Evolutionary conservation across 1,140 invertebrate species (phyloP).

Genomic region (Lamellibrachia luymesi): DNA sequence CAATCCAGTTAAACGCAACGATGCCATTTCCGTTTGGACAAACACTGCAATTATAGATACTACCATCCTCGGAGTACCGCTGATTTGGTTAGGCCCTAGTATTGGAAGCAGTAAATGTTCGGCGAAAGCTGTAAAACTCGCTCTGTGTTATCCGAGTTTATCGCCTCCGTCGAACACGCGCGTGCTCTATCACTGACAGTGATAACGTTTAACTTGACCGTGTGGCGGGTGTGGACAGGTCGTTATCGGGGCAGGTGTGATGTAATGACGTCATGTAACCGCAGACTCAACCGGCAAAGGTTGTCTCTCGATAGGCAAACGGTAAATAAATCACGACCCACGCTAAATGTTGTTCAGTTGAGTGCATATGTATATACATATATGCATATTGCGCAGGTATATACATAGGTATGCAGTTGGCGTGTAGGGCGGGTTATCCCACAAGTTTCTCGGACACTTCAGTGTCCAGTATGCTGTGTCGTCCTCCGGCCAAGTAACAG

Average conservation of each 20-base stretch:
- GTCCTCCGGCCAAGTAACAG: constrained; percentile 28
- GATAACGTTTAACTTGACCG: background rate
- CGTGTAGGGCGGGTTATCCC: constrained; percentile 46
- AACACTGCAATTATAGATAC: too few relatives aligned
- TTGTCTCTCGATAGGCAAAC: background rate
- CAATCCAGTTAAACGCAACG: too few relatives aligned
- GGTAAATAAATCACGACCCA: background rate
- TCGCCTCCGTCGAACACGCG: background rate
- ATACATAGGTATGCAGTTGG: background rate
- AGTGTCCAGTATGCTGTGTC: background rate
- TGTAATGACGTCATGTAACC: background rate
- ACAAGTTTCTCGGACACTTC: constrained; percentile 25
- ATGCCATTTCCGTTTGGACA: too few relatives aligned
- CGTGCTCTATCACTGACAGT: background rate
- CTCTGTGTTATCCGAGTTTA: background rate
- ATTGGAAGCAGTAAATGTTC: background rate
- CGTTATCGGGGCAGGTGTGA: background rate
- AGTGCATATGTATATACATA: too few relatives aligned
- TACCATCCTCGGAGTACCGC: background rate
- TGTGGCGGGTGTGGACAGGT: background rate
- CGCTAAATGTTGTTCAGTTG: too few relatives aligned
- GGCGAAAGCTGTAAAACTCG: background rate
- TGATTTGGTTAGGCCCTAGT: background rate
- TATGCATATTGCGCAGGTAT: background rate
- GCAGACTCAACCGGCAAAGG: background rate